Conservation (phyloP, 2,797 vertebrate species). For the Hapalemur alaotrensis region DNA sequence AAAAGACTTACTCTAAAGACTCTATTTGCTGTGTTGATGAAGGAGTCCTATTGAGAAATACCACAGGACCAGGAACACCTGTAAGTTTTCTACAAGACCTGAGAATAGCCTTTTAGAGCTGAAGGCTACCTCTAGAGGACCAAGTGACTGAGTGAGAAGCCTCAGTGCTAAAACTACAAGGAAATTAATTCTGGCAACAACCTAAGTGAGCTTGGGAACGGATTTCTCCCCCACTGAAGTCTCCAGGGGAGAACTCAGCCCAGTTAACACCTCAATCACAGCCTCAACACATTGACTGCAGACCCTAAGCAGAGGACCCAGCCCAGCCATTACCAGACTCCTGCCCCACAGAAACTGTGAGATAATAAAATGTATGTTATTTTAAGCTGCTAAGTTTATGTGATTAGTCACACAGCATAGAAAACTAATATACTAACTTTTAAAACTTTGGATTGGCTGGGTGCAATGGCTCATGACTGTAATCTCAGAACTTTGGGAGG, state of each 20-base stretch:
- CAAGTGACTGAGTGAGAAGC: background rate
- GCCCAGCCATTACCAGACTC: background rate
- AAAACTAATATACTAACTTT: background rate
- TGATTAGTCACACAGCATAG: background rate
- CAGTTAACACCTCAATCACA: background rate
- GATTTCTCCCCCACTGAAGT: background rate
- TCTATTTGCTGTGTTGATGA: background rate
- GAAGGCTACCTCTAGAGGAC: background rate
- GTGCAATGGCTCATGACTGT: background rate
- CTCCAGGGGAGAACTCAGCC: background rate
- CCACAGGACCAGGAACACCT: background rate
- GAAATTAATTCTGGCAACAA: constrained; percentile 38
- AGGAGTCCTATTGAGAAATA: background rate
- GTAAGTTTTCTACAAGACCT: background rate
- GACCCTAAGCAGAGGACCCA: background rate
- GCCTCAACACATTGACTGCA: background rate
- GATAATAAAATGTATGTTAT: background rate
- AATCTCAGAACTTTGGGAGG: background rate
- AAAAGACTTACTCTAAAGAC: background rate
- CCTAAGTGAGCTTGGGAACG: background rate
- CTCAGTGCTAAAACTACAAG: background rate
- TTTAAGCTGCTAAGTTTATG: background rate
- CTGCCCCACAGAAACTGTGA: background rate
- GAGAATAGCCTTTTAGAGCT: background rate
- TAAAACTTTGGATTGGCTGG: background rate